Percentiles rank a stretch among this genome's conserved stretches.
Evolutionary conservation across 2,113 vertebrate species (phyloP).

Genomic region (Hassar affinis): DNA sequence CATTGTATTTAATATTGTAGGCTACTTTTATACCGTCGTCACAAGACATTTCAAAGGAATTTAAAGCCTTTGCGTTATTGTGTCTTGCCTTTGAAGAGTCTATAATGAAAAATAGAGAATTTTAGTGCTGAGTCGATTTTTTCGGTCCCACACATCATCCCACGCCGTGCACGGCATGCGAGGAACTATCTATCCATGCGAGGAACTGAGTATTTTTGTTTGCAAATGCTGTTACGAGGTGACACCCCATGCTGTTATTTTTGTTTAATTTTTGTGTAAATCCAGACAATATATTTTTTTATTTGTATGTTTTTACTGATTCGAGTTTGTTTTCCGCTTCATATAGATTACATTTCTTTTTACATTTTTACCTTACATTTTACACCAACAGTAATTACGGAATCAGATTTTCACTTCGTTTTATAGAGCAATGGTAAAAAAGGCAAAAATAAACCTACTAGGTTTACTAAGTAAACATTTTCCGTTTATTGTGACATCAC

Average conservation of each 20-base stretch:
- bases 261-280: background rate
- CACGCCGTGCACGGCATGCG: conserved; percentile 82
- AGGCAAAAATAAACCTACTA: background rate
- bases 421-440: background rate
- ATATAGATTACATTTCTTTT: background rate
- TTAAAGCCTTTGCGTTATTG: background rate
- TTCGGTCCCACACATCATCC: conserved; percentile 81
- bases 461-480: too few relatives aligned
- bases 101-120: background rate
- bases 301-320: too few relatives aligned
- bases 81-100: background rate
- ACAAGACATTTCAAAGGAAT: background rate
- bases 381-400: background rate
- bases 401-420: background rate
- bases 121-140: too few relatives aligned
- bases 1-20: background rate
- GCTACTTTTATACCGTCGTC: background rate
- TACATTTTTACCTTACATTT: too few relatives aligned
- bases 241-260: background rate
- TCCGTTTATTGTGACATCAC: background rate
- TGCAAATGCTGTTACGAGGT: background rate
- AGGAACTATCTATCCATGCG: conserved; percentile 76
- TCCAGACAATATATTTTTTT: background rate
- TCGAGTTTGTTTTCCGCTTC: too few relatives aligned
- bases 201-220: conserved; percentile 31